phyloP scores from a whole-genome alignment of 2,888 invertebrate genomes.

The Eretmocerus hayati region DNA sequence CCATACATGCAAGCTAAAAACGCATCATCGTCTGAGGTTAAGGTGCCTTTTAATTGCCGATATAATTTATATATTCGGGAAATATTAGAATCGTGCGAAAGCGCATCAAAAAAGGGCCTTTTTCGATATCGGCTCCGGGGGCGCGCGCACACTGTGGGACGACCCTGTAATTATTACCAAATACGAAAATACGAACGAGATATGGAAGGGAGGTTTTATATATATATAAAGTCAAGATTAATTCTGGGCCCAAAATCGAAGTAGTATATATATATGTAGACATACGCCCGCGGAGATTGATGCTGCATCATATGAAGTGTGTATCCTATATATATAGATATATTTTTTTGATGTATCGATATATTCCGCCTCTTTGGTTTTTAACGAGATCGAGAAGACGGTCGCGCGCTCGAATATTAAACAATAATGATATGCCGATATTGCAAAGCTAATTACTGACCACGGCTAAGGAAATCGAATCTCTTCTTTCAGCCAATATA shows the following conservation, averaged over 20 bases:
- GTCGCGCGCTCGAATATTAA: slow-evolving; percentile 43
- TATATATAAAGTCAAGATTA: slow-evolving; percentile 36
- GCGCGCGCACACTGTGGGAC: slow-evolving; percentile 24
- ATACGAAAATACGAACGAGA: slow-evolving; percentile 39
- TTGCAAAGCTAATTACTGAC: slow-evolving; percentile 21
- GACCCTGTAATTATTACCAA: slow-evolving; percentile 48
- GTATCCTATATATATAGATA: not conserved
- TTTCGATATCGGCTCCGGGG: not conserved
- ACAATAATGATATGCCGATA: slow-evolving; percentile 44
- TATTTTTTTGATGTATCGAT: slow-evolving; percentile 31
- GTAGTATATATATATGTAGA: too few species aligned
- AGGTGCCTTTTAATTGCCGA: slow-evolving; percentile 44
- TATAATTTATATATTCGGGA: slow-evolving; percentile 44
- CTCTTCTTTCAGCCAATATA: too few species aligned
- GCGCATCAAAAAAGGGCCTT: slow-evolving; percentile 37
- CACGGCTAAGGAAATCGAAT: too few species aligned
- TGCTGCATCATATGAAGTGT: slow-evolving; percentile 27
- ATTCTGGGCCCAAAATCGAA: slow-evolving; percentile 36
- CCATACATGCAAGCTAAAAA: too few species aligned
- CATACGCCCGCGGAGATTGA: slow-evolving; percentile 41
- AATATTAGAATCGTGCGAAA: slow-evolving; percentile 49
- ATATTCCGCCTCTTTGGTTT: slow-evolving; percentile 41
- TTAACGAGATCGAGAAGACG: slow-evolving; percentile 46
- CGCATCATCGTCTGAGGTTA: too few species aligned
- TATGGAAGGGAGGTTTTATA: slow-evolving; percentile 8